Evolutionary conservation across 2,113 vertebrate species (phyloP).

Genomic region (Lonchura striata): DNA sequence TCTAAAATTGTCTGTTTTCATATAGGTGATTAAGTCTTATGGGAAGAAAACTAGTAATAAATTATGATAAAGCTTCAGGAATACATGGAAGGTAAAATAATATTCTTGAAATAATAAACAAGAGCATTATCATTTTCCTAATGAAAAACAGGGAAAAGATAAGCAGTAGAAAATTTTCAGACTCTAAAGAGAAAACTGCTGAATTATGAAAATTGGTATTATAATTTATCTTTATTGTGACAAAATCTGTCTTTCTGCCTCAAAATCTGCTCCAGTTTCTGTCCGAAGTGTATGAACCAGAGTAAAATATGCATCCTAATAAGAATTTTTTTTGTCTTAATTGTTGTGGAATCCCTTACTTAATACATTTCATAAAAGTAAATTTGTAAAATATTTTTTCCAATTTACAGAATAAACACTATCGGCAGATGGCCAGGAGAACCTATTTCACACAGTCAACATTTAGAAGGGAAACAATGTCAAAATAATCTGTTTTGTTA

Average conservation of each 20-base stretch:
- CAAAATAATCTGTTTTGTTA: not conserved
- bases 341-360: not conserved
- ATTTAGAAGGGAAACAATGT: not conserved
- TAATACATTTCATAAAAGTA: not conserved
- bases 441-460: not conserved
- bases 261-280: not conserved
- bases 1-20: not conserved
- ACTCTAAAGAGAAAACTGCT: not conserved
- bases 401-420: not conserved
- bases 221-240: not conserved
- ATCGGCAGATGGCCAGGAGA: not conserved
- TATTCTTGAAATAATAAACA: not conserved
- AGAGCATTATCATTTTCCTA: not conserved
- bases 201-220: not conserved
- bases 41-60: not conserved
- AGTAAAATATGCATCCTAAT: not conserved
- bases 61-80: not conserved
- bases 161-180: not conserved
- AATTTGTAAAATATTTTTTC: not conserved
- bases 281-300: not conserved
- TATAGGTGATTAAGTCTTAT: not conserved
- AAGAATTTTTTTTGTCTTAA: not conserved
- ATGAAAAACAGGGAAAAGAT: not conserved
- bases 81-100: not conserved
- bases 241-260: not conserved